Percentiles rank a stretch among this genome's conserved stretches.
Evolutionary conservation across 2,888 invertebrate genomes (phyloP).

Genomic region (Troglohyphantes excavatus): DNA sequence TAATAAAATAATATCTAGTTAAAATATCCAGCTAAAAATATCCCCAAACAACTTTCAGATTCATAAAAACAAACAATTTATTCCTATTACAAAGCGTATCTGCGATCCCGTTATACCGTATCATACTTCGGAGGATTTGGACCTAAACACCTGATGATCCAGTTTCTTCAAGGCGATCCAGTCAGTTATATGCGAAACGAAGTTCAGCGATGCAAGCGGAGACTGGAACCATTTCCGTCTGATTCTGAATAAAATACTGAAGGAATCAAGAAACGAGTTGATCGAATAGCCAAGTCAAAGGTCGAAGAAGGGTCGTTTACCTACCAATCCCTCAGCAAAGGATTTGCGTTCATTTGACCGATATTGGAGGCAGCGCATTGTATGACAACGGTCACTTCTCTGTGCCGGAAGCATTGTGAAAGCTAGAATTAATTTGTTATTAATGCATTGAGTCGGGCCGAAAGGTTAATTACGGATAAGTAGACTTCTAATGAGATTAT

Average conservation of each 20-base stretch:
- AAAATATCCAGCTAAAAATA: too few species aligned
- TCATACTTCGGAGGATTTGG: not conserved
- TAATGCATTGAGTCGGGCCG: constrained; percentile 10
- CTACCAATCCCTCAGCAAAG: not conserved
- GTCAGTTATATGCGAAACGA: not conserved
- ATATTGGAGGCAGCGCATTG: constrained; percentile 21
- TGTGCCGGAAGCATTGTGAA: constrained; percentile 24
- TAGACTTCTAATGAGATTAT: not conserved
- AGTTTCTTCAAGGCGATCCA: constrained; percentile 50
- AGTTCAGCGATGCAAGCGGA: constrained; percentile 28
- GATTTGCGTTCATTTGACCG: constrained; percentile 21
- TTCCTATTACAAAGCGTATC: not conserved
- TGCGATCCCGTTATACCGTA: not conserved
- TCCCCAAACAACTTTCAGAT: not conserved
- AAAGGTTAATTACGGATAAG: constrained; percentile 17
- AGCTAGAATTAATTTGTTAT: constrained; percentile 12
- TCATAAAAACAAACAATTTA: not conserved
- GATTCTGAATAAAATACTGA: not conserved
- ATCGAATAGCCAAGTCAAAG: constrained; percentile 44
- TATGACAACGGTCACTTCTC: not conserved
- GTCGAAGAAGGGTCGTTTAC: constrained; percentile 53
- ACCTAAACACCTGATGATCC: constrained; percentile 51
- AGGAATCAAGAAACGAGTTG: constrained; percentile 3
- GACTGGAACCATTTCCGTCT: constrained; percentile 49
- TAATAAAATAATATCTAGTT: too few species aligned